Conservation (phyloP, 2,113 vertebrate species). For the Melanerpes aurifrons region DNA sequence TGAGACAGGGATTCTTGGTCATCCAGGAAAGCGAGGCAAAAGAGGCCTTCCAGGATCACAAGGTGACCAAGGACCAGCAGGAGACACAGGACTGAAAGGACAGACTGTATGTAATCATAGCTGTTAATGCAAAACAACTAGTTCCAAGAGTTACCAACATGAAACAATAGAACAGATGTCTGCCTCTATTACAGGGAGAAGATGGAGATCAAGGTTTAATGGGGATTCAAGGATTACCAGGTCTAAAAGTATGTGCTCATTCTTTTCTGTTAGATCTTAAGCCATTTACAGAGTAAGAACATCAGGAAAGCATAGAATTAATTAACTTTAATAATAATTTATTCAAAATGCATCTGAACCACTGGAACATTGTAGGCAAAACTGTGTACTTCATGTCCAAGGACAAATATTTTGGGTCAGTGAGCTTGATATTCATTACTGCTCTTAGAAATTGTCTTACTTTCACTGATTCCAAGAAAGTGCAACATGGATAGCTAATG, state of each 20-base stretch:
- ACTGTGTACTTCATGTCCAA: background rate
- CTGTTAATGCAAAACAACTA: background rate
- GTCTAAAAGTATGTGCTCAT: constrained; percentile 85
- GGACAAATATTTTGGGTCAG: background rate
- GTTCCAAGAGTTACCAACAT: background rate
- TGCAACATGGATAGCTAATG: background rate
- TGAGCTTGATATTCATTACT: background rate
- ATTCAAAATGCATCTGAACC: background rate
- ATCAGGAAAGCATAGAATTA: background rate
- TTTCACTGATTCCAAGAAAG: background rate
- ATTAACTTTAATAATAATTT: constrained; percentile 18
- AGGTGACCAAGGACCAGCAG: constrained; percentile 89
- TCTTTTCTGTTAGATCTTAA: constrained; percentile 26
- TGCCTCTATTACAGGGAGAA: constrained; percentile 86
- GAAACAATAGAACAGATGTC: constrained; percentile 4
- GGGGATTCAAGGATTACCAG: constrained; percentile 94
- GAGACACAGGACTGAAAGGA: constrained; percentile 87
- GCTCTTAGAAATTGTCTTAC: background rate
- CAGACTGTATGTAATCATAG: constrained; percentile 79
- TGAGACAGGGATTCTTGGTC: constrained; percentile 86
- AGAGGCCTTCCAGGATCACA: constrained; percentile 84
- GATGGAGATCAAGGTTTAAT: constrained; percentile 85
- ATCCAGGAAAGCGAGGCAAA: constrained; percentile 83
- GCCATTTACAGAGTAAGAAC: background rate
- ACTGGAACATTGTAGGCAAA: background rate